Evolutionary conservation across 2,888 invertebrate genomes (phyloP).

Genomic region (Eurois occulta): DNA sequence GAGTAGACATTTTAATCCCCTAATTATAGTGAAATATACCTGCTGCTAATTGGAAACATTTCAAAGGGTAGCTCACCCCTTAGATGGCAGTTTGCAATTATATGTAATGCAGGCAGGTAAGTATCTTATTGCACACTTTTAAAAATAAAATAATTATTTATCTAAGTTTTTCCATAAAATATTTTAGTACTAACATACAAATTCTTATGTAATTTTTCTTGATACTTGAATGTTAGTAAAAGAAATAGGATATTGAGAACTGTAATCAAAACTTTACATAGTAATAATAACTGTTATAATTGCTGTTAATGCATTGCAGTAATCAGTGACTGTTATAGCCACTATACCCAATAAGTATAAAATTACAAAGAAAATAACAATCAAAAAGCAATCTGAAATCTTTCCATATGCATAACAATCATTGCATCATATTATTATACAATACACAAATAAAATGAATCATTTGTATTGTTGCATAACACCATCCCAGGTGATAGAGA

Average conservation of each 20-base stretch:
- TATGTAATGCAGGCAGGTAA: slow-evolving; percentile 46
- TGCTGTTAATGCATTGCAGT: slow-evolving; percentile 10
- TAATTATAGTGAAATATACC: slow-evolving; percentile 65
- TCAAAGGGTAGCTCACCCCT: slow-evolving; percentile 62
- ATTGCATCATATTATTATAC: slow-evolving; percentile 35
- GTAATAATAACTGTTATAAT: slow-evolving; percentile 1
- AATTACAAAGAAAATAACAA: not conserved
- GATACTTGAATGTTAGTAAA: not conserved
- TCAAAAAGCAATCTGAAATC: not conserved
- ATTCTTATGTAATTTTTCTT: slow-evolving; percentile 29
- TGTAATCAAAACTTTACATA: not conserved
- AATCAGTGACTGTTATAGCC: slow-evolving; percentile 24
- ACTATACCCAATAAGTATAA: slow-evolving; percentile 20
- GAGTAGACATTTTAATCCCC: slow-evolving; percentile 42
- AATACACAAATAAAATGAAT: slow-evolving; percentile 65
- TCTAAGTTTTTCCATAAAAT: not conserved
- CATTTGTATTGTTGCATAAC: slow-evolving; percentile 84
- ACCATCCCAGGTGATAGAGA: slow-evolving; percentile 84
- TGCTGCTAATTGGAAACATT: slow-evolving; percentile 62
- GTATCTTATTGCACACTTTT: slow-evolving; percentile 8
- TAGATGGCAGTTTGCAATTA: slow-evolving; percentile 52
- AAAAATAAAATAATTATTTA: not conserved
- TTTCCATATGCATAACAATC: slow-evolving; percentile 1
- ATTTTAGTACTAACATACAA: slow-evolving; percentile 5
- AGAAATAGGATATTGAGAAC: not conserved